phyloP scores from a whole-genome alignment of 1,140 invertebrate species.

The Hormaphis cornu region DNA sequence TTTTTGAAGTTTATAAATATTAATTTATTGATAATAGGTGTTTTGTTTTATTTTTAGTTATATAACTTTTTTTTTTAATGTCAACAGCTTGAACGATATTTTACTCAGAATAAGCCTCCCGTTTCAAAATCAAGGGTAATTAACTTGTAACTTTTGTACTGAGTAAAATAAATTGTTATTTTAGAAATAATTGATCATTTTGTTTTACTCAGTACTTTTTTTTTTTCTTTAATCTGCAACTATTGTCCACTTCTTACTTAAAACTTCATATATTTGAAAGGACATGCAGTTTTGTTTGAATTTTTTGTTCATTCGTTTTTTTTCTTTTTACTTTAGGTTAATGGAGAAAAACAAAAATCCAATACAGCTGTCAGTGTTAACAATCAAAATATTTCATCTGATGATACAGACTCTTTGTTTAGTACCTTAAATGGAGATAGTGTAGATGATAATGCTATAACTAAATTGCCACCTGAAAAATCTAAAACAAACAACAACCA shows the following conservation, averaged over 20 bases:
- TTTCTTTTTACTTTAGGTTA: not conserved
- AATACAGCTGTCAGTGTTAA: not conserved
- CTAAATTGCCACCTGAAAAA: not conserved
- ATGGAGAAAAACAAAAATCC: conserved; percentile 23
- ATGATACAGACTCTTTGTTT: conserved; percentile 26
- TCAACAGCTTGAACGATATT: conserved; percentile 79
- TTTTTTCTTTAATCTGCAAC: not conserved
- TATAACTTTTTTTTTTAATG: conserved; percentile 39
- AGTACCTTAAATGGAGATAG: conserved; percentile 19
- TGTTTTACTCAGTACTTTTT: conserved; percentile 22
- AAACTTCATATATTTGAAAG: not conserved
- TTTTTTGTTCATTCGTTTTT: not conserved
- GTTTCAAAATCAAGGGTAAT: conserved; percentile 56
- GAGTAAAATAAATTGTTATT: conserved; percentile 14
- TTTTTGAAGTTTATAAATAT: too few relatives aligned
- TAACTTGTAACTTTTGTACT: conserved; percentile 35
- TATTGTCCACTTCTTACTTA: not conserved
- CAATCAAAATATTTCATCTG: conserved; percentile 11
- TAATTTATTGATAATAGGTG: too few relatives aligned
- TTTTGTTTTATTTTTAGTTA: conserved; percentile 31
- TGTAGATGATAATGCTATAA: not conserved
- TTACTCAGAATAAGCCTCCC: conserved; percentile 79
- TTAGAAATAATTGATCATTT: not conserved
- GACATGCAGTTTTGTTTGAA: not conserved
- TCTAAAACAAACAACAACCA: not conserved